Evolutionary conservation across 2,113 vertebrate species (phyloP).

Genomic region (Ceyx margarethae): DNA sequence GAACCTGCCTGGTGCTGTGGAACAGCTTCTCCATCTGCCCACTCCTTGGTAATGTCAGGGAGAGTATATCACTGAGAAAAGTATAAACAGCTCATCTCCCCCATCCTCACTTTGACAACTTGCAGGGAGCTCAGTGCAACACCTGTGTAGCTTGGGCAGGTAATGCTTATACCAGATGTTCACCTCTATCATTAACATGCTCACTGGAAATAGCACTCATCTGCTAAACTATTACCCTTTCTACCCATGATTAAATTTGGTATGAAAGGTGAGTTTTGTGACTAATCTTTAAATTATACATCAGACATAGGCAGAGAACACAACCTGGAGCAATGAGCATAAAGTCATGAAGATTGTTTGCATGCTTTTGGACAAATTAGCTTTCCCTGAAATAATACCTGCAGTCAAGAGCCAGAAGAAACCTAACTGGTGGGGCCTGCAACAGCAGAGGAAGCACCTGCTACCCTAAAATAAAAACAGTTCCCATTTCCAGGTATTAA

Average conservation of each 20-base stretch:
- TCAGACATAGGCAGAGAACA: neutral
- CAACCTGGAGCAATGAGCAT: neutral
- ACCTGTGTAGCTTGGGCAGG: neutral
- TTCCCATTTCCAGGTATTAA: neutral
- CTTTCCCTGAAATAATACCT: neutral
- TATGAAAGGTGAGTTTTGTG: neutral
- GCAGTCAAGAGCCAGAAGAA: neutral
- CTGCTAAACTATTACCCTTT: neutral
- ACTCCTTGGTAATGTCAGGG: neutral
- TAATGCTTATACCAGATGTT: neutral
- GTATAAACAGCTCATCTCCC: neutral
- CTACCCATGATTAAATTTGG: neutral
- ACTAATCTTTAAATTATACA: neutral
- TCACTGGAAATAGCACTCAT: neutral
- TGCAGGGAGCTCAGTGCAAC: neutral
- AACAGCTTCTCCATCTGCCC: neutral
- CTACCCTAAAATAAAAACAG: neutral
- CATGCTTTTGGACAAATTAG: neutral
- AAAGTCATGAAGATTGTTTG: neutral
- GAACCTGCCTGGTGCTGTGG: neutral
- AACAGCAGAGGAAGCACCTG: neutral
- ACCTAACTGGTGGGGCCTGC: neutral
- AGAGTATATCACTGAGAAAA: neutral
- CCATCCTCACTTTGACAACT: neutral
- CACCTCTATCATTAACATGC: neutral